Percentiles rank a stretch among this genome's conserved stretches.
phyloP scores from a whole-genome alignment of 2,888 invertebrate genomes.

The Agonopterix heracliana region DNA sequence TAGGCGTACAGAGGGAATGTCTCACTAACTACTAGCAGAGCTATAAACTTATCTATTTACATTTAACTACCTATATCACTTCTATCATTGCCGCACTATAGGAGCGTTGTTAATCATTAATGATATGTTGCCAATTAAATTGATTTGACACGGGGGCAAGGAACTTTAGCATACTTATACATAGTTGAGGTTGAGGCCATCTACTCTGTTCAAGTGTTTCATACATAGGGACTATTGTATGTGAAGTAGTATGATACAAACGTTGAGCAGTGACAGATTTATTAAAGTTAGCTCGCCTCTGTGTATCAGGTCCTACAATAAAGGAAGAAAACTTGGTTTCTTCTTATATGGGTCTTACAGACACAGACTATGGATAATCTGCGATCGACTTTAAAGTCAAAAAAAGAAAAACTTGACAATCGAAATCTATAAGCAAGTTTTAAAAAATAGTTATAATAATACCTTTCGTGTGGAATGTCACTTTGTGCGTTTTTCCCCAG shows the following conservation, averaged over 20 bases:
- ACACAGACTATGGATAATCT: no score
- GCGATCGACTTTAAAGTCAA: no score
- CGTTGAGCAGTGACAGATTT: not conserved
- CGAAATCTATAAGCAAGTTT: no score
- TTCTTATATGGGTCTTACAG: not conserved
- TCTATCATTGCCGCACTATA: slow-evolving; percentile 19
- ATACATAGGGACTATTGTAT: no score
- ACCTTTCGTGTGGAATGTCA: no score
- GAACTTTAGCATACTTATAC: slow-evolving; percentile 33
- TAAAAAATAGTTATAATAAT: no score
- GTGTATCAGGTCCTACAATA: no score
- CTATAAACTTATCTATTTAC: not conserved
- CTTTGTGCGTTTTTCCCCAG: no score
- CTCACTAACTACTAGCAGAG: not conserved
- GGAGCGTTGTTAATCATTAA: slow-evolving; percentile 34
- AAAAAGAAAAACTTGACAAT: no score
- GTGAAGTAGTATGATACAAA: no score
- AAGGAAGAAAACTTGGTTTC: no score
- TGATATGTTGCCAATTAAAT: slow-evolving; percentile 48
- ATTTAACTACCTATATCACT: not conserved
- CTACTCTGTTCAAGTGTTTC: no score
- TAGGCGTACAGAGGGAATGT: not conserved
- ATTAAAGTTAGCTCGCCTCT: not conserved
- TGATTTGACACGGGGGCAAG: slow-evolving; percentile 40
- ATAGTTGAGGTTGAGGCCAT: slow-evolving; percentile 1